Base-by-base conservation (phyloP, 1,140 invertebrate species). In the Drosophila arizonae region DNA sequence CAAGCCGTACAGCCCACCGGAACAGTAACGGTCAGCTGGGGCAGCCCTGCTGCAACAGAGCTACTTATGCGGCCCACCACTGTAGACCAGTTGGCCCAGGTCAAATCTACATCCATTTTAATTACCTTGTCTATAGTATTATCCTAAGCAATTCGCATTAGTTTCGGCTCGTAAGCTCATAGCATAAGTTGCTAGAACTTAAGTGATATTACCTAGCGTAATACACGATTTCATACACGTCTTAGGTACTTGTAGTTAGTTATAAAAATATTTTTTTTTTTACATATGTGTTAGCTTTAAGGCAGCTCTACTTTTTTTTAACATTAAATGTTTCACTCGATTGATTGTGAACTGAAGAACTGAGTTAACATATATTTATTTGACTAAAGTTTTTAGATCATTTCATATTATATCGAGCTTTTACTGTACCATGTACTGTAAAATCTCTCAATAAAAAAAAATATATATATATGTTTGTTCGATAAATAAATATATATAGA, bases 1-100 rank as follows among this genome's bases (percentile, higher is more conserved):
- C 9, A 76, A 69, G 11, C 77, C 77, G 3, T 67, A 70, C 2
- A 72, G 51, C 21, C 78, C 78, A 1, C 60, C 81, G 3, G 81
- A 76, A 13, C 65, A 86, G 50, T 85, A 76, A 48, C 9, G 6
- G 9, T 13, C 21, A 6, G 30, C 17, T 10, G 36, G 21, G 6
- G 4, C 3, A 9, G 3, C 13, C 8, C 21, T 21, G 33, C 17
- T 11, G 54, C 48, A 67, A 54, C 45, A 57, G 70, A 62, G 48
- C 52, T 68, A 56, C 73, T 73, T 68, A 28, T 28, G n/a, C 45
- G 26, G 21, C 21, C 69, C 43, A 39, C 46, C 63, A 39, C 11
- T 45, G 24, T 46, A 39, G 4, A 55, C 36, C 33, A 8, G n/a
- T 8, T 46, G 39, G 21, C 3, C 21, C 36, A 11, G n/a, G 17